phyloP scores from a whole-genome alignment of 1,140 invertebrate species.

The Hesperophylax magnus region DNA sequence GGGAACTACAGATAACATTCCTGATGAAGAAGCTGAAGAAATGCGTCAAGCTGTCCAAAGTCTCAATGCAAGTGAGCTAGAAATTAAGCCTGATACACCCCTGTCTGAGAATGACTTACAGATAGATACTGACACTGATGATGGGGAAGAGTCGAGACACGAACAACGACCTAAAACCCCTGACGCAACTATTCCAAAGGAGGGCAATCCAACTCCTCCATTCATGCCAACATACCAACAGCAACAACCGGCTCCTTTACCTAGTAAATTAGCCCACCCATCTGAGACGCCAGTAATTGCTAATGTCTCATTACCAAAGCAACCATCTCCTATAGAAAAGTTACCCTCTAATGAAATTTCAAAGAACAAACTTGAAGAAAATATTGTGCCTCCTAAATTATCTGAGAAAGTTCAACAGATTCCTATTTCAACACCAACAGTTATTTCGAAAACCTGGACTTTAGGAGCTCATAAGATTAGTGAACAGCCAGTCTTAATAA shows the following conservation, averaged over 20 bases:
- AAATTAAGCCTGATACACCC: constrained; percentile 87
- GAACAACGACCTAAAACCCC: constrained; percentile 62
- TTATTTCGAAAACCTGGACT: constrained; percentile 70
- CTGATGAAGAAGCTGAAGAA: constrained; percentile 81
- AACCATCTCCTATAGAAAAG: constrained; percentile 32
- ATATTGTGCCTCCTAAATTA: constrained; percentile 57
- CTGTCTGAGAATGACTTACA: constrained; percentile 87
- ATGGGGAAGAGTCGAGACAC: constrained; percentile 68
- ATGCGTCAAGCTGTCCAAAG: constrained; percentile 84
- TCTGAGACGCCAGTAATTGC: constrained; percentile 59
- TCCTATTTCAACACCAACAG: constrained; percentile 70
- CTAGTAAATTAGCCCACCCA: constrained; percentile 50
- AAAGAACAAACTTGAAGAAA: constrained; percentile 50
- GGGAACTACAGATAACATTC: constrained; percentile 70
- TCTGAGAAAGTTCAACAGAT: constrained; percentile 67
- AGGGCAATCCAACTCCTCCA: constrained; percentile 18
- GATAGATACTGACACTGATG: constrained; percentile 90
- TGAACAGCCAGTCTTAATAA: constrained; percentile 64
- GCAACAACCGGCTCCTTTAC: not conserved
- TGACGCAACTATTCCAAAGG: constrained; percentile 4
- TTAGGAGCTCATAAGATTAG: constrained; percentile 64
- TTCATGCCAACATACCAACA: constrained; percentile 22
- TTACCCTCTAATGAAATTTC: not conserved
- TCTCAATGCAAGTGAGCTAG: constrained; percentile 79
- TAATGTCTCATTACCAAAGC: constrained; percentile 55